phyloP scores from a whole-genome alignment of 2,888 invertebrate species.

The Hydroisotoma schaefferi region DNA sequence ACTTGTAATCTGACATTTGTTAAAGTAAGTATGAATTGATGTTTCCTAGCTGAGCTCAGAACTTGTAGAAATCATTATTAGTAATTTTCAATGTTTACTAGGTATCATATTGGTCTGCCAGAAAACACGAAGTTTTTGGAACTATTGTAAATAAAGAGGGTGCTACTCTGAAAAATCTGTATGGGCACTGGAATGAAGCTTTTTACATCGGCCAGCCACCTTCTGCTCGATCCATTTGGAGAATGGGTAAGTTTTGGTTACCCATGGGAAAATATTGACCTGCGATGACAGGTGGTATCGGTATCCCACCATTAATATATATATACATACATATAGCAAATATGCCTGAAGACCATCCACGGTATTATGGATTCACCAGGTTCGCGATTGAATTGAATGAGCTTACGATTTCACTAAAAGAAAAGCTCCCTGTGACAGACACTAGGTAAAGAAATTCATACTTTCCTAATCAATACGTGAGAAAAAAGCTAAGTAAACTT shows the following conservation, averaged over 20 bases:
- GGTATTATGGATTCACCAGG: constrained; percentile 78
- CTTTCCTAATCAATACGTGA: too few species aligned
- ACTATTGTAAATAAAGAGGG: constrained; percentile 59
- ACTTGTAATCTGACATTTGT: constrained; percentile 74
- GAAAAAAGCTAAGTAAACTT: background rate
- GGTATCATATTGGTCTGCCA: constrained; percentile 75
- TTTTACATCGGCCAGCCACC: constrained; percentile 70
- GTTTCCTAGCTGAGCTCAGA: too few species aligned
- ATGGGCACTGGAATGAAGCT: constrained; percentile 80
- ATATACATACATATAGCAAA: constrained; percentile 58
- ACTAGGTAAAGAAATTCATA: constrained; percentile 53
- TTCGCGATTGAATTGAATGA: constrained; percentile 83
- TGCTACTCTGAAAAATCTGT: constrained; percentile 61
- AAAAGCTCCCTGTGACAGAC: constrained; percentile 68
- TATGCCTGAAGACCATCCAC: constrained; percentile 73
- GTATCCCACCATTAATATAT: background rate
- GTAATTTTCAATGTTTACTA: constrained; percentile 49
- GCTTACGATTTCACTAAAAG: constrained; percentile 61
- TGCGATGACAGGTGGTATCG: background rate
- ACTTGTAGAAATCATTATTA: background rate
- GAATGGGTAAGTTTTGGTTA: constrained; percentile 60
- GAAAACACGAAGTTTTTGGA: constrained; percentile 73
- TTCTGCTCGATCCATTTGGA: constrained; percentile 70
- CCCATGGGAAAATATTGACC: background rate
- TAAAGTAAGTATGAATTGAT: constrained; percentile 63